phyloP scores from a whole-genome alignment of 2,113 vertebrate species.

The Equus quagga region DNA sequence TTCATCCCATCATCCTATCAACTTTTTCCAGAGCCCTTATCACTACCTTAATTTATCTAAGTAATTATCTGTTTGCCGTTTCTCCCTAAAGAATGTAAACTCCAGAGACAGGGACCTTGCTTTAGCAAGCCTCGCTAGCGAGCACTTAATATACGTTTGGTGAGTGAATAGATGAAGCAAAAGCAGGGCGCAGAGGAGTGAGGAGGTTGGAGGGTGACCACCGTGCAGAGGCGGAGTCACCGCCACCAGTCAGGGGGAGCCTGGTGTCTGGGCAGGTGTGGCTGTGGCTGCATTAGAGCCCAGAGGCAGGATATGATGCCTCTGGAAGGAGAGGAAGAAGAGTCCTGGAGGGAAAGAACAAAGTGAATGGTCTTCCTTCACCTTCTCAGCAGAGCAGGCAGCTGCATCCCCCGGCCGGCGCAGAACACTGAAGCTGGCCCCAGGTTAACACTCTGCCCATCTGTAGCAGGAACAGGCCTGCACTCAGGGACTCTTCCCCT shows the following conservation, averaged over 20 bases:
- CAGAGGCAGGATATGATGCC: not conserved
- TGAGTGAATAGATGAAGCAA: not conserved
- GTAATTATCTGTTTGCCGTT: not conserved
- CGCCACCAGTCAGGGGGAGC: not conserved
- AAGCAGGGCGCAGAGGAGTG: not conserved
- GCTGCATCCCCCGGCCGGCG: not conserved
- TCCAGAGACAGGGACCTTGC: not conserved
- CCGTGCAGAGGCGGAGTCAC: not conserved
- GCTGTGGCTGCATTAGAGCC: not conserved
- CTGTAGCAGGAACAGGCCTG: not conserved
- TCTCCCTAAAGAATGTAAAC: not conserved
- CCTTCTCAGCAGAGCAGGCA: not conserved
- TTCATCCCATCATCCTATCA: not conserved
- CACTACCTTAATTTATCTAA: not conserved
- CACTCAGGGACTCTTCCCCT: not conserved
- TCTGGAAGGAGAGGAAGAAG: not conserved
- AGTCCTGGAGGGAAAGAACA: not conserved
- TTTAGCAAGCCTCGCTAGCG: not conserved
- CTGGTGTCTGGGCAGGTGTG: not conserved
- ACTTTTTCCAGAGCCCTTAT: not conserved
- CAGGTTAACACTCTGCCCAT: no score
- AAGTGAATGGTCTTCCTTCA: not conserved
- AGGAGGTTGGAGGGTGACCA: not conserved
- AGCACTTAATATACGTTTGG: not conserved
- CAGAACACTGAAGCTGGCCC: not conserved